A percentile compares a stretch with the other conserved stretches of the same genome.
These are phyloP conservation scores for Pollenia labialis DNA, from an alignment of 2,888 invertebrate species.

Conservation along the genomic window DNA sequence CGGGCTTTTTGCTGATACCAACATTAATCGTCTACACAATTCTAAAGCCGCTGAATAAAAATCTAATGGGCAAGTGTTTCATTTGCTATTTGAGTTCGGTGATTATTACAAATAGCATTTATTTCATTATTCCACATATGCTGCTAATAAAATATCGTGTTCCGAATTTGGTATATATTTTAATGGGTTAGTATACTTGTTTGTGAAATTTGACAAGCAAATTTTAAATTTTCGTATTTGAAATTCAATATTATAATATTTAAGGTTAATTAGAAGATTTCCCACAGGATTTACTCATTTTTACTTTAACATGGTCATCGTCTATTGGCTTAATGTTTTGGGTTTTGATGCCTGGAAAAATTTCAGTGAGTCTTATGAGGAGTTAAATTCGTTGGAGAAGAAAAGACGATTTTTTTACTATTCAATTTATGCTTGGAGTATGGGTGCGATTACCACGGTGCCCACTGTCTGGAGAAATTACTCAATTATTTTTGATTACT, in stretches of 20 bases:
- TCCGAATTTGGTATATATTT: constrained; percentile 28
- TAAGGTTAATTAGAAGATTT: background rate
- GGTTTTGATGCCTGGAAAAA: constrained; percentile 63
- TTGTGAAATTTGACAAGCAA: no score
- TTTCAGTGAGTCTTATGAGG: constrained; percentile 13
- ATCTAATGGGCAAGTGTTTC: constrained; percentile 49
- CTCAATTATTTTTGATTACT: background rate
- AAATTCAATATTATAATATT: background rate
- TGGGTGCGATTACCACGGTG: constrained; percentile 1
- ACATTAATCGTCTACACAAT: constrained; percentile 38
- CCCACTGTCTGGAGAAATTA: constrained; percentile 34
- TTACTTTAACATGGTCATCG: constrained; percentile 40
- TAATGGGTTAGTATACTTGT: constrained; percentile 18
- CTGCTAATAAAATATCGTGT: constrained; percentile 7
- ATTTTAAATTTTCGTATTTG: no score
- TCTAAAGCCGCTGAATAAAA: constrained; percentile 20
- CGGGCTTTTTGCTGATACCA: constrained; percentile 33
- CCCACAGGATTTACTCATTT: constrained; percentile 26
- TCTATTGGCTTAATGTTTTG: constrained; percentile 52
- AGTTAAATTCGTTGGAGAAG: constrained; percentile 2
- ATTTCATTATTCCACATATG: constrained; percentile 38
- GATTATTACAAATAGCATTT: constrained; percentile 13
- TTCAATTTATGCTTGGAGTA: constrained; percentile 54
- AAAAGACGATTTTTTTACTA: constrained; percentile 36
- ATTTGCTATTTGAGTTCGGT: constrained; percentile 44